phyloP scores from a whole-genome alignment of 2,797 vertebrate genomes.

The Gorsachius magnificus region DNA sequence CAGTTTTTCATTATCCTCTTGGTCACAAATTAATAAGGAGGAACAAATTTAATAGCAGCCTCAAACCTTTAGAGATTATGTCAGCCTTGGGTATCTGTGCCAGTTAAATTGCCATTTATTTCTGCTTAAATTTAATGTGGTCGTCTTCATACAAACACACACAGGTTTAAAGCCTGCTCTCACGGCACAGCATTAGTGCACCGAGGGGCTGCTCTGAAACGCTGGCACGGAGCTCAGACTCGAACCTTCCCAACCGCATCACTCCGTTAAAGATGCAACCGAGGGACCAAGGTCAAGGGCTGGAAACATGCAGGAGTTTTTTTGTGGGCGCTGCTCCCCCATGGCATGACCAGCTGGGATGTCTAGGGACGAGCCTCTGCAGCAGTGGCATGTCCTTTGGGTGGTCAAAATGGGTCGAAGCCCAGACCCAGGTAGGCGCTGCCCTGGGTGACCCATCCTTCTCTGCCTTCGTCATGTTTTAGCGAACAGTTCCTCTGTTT shows the following conservation, averaged over 20 bases:
- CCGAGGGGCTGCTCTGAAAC: background rate
- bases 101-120: conserved; percentile 21
- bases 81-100: background rate
- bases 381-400: background rate
- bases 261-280: background rate
- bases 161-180: background rate
- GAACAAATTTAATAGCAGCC: conserved; percentile 54
- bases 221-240: background rate
- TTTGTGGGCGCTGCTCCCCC: background rate
- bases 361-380: accelerated
- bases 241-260: background rate
- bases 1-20: conserved; percentile 48
- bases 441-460: background rate
- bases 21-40: conserved; percentile 57
- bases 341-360: background rate
- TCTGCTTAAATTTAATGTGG: conserved; percentile 39
- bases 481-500: background rate
- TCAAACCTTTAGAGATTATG: conserved; percentile 42
- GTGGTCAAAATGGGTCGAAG: background rate
- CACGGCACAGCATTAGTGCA: accelerated
- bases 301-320: accelerated
- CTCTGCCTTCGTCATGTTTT: background rate
- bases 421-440: background rate
- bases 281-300: background rate
- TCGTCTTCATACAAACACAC: conserved; percentile 31